Evolutionary conservation across 2,113 vertebrate species (phyloP), one percentile per base, ranked within the genome.

Genomic region (Antigone vipio): DNA sequence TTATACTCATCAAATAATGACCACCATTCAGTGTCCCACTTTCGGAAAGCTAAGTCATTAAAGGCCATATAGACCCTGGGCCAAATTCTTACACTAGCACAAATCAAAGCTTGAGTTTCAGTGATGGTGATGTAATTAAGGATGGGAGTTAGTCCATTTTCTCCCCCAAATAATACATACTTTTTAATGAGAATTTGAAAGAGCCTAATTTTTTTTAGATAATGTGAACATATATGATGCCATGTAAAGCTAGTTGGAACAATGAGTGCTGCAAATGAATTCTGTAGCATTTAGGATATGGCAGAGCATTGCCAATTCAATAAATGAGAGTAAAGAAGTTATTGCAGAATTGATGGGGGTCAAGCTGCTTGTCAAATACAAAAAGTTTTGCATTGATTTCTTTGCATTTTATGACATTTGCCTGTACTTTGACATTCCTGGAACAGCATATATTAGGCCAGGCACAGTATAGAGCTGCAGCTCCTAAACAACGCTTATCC

Each of bases 381-480:
- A 45, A 80, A 69, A 15, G 42, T 68, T 76, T 30, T 79, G 11
- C 38, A 34, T 72, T 75, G 63, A 56, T 78, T 72, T 63, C 52
- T 90, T 75, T 80, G 44, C 53, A 47, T 81, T 71, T 79, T 78
- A 20, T 64, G 52, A 12, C 62, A 67, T 81, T 63, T 92, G 60
- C 73, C 42, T 88, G 84, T 93, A 89, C 38, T 95, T 94, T 93
- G 35, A 88, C 72, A 71, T 85, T 77, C 30, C 26, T 79, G 67
- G 53, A 83, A 92, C 21, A 88, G 77, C 62, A 35, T 59, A 7
- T 89, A 55, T 88, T 32, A 50, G 2, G 2, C 19, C 64, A 95
- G 42, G 27, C 18, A 21, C 26, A 58, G 49, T 12, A 32, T 10
- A 73, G 77, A 95, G 62, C 44, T 85, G 42, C 74, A 80, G 84